Conservation (phyloP, 1,140 invertebrate species). For the Pararge aegeria region DNA sequence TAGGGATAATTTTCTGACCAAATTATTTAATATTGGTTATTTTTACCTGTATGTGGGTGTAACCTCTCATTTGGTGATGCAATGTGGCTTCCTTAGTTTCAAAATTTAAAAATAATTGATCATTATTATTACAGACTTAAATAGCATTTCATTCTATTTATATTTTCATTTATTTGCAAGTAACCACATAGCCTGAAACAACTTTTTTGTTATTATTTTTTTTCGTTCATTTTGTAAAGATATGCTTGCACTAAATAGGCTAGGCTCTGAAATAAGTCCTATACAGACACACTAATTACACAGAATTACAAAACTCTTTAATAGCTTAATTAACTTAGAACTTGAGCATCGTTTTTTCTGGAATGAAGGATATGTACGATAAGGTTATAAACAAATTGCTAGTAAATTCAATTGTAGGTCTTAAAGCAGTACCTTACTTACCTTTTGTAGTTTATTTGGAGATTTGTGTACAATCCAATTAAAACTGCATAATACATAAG, state of each 20-base stretch:
- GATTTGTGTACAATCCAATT: no score
- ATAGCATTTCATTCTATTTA: not conserved
- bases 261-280: not conserved
- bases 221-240: conserved; percentile 8
- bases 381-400: no score
- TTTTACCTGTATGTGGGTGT: not conserved
- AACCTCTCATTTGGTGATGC: not conserved
- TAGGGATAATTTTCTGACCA: no score
- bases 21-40: not conserved
- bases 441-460: no score
- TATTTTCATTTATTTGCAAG: not conserved
- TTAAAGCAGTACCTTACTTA: no score
- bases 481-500: no score
- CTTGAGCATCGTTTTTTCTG: no score
- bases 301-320: no score
- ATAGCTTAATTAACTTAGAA: no score
- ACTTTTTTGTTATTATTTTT: not conserved
- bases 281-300: no score
- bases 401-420: no score
- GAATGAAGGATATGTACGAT: no score
- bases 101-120: not conserved
- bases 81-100: not conserved
- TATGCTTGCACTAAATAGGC: conserved; percentile 18
- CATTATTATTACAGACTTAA: not conserved
- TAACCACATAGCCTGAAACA: not conserved